Evolutionary conservation across 2,113 vertebrate genomes (phyloP).

Genomic region (Xenopus laevis): DNA sequence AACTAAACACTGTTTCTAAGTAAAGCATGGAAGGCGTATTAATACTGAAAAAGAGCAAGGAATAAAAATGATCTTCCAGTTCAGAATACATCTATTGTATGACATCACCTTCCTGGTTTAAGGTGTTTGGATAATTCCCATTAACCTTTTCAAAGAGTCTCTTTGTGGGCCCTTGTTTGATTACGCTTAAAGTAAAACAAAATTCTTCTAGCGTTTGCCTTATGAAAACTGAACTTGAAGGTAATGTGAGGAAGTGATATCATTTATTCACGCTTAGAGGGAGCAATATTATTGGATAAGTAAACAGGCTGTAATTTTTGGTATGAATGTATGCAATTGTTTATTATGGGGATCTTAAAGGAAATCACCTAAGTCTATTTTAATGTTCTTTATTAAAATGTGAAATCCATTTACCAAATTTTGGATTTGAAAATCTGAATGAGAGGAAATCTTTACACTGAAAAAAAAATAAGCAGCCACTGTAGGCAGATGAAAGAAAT

Average conservation of each 20-base stretch:
- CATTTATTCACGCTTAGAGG: constrained; percentile 17
- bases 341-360: constrained; percentile 3
- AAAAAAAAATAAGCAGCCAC: background rate
- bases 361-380: background rate
- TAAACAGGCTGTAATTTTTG: constrained; percentile 19
- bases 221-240: constrained; percentile 29
- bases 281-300: constrained; percentile 18
- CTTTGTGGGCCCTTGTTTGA: constrained; percentile 37
- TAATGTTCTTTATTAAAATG: background rate
- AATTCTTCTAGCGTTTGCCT: constrained; percentile 20
- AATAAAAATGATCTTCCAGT: constrained; percentile 38
- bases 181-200: constrained; percentile 31
- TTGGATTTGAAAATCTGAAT: background rate
- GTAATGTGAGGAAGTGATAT: constrained; percentile 36
- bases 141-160: constrained; percentile 30
- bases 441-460: too few species aligned
- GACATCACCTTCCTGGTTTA: constrained; percentile 38
- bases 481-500: too few species aligned
- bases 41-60: constrained; percentile 18
- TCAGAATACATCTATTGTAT: constrained; percentile 34
- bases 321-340: constrained; percentile 3
- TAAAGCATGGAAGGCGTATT: constrained; percentile 37
- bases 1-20: constrained; percentile 33
- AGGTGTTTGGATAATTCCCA: constrained; percentile 39
- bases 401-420: background rate